Evolutionary conservation across 2,797 vertebrate genomes (phyloP).

Genomic region (Rhincodon typus): DNA sequence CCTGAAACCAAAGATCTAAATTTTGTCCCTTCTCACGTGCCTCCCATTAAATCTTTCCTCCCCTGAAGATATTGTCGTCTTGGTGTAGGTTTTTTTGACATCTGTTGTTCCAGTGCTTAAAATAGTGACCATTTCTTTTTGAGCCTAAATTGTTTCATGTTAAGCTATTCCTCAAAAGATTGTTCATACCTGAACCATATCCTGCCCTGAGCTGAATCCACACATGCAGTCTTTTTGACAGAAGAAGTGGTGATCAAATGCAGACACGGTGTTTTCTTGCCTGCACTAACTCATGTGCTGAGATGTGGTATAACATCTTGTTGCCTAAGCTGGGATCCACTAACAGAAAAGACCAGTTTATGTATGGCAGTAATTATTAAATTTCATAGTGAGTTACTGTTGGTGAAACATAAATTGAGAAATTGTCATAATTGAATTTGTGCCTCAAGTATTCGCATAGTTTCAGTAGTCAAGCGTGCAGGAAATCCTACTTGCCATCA

Average conservation of each 20-base stretch:
- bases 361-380: neutral
- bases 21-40: neutral
- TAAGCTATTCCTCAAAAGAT: neutral
- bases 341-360: neutral
- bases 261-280: neutral
- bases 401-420: neutral
- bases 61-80: neutral
- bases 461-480: neutral
- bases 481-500: neutral
- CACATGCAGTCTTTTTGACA: neutral
- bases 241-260: neutral
- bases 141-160: neutral
- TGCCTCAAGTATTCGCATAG: neutral
- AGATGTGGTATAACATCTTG: neutral
- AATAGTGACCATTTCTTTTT: neutral
- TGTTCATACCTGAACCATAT: neutral
- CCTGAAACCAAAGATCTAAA: neutral
- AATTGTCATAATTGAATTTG: neutral
- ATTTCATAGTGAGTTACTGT: neutral
- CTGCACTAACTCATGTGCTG: neutral
- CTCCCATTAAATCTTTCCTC: neutral
- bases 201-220: neutral
- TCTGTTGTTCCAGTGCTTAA: neutral
- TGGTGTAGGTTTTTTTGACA: neutral
- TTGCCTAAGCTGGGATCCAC: neutral